Evolutionary conservation across 2,888 invertebrate genomes (phyloP).

Genomic region (Steromphala cineraria): DNA sequence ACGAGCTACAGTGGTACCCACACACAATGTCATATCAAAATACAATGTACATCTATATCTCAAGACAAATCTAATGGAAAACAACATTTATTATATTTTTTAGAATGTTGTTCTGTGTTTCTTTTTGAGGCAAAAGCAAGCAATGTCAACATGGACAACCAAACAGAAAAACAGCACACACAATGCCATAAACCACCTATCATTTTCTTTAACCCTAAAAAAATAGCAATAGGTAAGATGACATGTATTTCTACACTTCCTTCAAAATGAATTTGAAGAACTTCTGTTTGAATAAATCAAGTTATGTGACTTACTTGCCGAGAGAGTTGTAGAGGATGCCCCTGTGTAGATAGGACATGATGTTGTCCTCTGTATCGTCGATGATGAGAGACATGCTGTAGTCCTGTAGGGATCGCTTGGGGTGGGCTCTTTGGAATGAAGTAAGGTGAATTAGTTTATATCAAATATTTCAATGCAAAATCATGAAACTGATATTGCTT

Average conservation of each 20-base stretch:
- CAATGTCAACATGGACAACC: no score
- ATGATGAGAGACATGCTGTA: slow-evolving; percentile 74
- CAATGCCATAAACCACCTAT: no score
- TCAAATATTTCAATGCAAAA: background rate
- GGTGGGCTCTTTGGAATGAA: slow-evolving; percentile 57
- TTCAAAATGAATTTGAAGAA: no score
- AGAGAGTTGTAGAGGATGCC: slow-evolving; percentile 73
- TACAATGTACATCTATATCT: no score
- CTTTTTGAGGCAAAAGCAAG: no score
- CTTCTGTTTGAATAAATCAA: background rate
- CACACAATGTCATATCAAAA: background rate
- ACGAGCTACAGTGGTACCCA: background rate
- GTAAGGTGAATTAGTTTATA: no score
- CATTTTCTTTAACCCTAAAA: no score
- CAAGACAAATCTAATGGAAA: no score
- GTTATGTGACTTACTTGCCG: slow-evolving; percentile 58
- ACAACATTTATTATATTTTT: no score
- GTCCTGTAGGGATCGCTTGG: slow-evolving; percentile 73
- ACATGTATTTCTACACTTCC: background rate
- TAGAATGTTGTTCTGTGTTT: no score
- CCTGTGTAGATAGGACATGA: slow-evolving; percentile 72
- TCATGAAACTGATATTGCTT: background rate
- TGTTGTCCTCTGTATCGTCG: slow-evolving; percentile 71
- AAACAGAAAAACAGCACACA: no score
- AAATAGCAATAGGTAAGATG: no score